phyloP scores from a whole-genome alignment of 1,140 invertebrate genomes.

The Kradibia gibbosae region DNA sequence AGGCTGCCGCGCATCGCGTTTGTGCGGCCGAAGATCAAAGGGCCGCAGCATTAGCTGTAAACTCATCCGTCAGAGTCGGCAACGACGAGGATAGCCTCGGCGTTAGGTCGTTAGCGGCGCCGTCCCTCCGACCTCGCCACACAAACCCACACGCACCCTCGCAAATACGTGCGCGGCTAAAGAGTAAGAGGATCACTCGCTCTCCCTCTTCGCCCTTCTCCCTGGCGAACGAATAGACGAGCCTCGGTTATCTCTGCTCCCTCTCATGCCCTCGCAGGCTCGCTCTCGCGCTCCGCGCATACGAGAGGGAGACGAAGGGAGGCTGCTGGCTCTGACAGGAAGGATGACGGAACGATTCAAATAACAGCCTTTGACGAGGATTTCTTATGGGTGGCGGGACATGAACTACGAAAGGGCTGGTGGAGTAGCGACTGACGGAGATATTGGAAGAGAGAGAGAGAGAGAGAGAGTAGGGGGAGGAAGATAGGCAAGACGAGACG shows the following conservation, averaged over 20 bases:
- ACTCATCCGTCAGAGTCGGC: conserved; percentile 71
- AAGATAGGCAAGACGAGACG: neutral
- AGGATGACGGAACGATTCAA: conserved; percentile 51
- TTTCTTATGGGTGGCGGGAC: conserved; percentile 46
- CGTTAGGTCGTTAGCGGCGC: conserved; percentile 69
- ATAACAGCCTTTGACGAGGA: conserved; percentile 50
- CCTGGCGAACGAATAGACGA: neutral
- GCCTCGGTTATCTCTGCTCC: neutral
- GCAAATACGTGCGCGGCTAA: neutral
- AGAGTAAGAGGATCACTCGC: neutral
- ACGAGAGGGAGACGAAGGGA: conserved; percentile 11
- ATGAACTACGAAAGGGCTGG: conserved; percentile 20
- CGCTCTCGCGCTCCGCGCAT: neutral
- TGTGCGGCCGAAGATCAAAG: conserved; percentile 66
- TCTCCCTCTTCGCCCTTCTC: neutral
- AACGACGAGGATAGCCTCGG: conserved; percentile 51
- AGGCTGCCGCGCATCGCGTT: conserved; percentile 17
- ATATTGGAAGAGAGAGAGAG: neutral
- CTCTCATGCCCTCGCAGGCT: neutral
- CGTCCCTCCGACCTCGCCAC: conserved; percentile 55
- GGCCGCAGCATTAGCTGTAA: conserved; percentile 69
- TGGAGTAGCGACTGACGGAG: neutral
- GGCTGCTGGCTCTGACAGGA: conserved; percentile 42
- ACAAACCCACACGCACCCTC: neutral
- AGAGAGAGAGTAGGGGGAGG: neutral